phyloP scores from a whole-genome alignment of 2,113 vertebrate species.

The Muscicapa adusta region DNA sequence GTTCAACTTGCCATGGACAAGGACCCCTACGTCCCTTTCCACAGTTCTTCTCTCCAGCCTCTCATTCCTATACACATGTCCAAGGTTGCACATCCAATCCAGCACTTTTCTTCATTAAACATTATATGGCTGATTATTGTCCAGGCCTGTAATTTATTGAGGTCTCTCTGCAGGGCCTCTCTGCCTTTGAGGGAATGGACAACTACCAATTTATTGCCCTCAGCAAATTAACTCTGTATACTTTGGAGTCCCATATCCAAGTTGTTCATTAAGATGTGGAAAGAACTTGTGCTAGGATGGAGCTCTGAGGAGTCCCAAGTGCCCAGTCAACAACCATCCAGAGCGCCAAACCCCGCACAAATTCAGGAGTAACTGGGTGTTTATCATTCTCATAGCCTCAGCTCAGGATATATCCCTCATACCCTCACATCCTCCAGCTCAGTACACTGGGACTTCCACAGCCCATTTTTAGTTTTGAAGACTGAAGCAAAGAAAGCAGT shows the following conservation, averaged over 20 bases:
- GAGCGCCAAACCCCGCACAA: not conserved
- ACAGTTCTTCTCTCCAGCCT: accelerated
- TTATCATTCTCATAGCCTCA: not conserved
- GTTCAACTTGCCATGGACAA: not conserved
- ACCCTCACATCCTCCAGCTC: not conserved
- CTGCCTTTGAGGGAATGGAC: not conserved
- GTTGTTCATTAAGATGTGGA: not conserved
- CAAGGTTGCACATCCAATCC: not conserved
- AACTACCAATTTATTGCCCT: not conserved
- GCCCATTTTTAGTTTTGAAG: not conserved
- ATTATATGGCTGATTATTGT: not conserved
- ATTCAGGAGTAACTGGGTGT: not conserved
- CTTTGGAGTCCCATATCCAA: not conserved
- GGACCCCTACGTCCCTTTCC: not conserved
- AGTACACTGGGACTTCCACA: not conserved
- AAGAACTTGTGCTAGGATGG: not conserved
- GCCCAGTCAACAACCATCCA: too few relatives aligned
- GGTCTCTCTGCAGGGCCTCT: not conserved
- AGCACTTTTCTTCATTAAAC: not conserved
- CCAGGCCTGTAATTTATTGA: not conserved
- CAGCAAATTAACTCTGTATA: not conserved
- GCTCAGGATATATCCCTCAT: not conserved
- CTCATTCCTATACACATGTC: not conserved
- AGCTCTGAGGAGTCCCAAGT: not conserved
- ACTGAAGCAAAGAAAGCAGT: not conserved